A percentile compares a stretch with the other conserved stretches of the same genome.
phyloP scores from a whole-genome alignment of 2,888 invertebrate genomes.

The Tridacna crocea region DNA sequence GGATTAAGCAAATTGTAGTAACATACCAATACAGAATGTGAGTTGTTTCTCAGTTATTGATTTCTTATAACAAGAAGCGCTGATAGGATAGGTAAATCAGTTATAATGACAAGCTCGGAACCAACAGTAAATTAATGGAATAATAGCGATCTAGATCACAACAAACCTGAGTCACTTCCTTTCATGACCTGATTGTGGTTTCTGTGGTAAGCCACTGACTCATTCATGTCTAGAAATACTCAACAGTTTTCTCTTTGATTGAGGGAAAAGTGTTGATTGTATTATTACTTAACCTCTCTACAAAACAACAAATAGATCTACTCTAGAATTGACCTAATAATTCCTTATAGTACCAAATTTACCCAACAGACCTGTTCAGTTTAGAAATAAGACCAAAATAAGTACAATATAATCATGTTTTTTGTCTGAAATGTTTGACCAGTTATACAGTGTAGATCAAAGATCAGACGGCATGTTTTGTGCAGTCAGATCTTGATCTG shows the following conservation, averaged over 20 bases:
- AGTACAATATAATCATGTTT: too few species aligned
- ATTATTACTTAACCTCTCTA: not conserved
- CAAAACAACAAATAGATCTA: too few species aligned
- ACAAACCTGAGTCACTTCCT: conserved; percentile 38
- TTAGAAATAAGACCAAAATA: too few species aligned
- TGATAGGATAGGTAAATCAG: conserved; percentile 14
- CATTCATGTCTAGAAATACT: conserved; percentile 14
- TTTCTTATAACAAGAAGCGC: not conserved
- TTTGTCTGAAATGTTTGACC: too few species aligned
- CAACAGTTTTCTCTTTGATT: conserved; percentile 4
- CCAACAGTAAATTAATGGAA: conserved; percentile 12
- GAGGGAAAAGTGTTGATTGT: not conserved
- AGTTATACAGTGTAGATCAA: too few species aligned
- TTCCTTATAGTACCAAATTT: too few species aligned
- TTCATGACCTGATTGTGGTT: conserved; percentile 41
- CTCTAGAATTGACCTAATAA: too few species aligned
- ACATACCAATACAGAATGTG: not conserved
- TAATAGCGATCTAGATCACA: conserved; percentile 21
- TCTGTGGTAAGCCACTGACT: conserved; percentile 28
- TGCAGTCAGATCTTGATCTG: too few species aligned
- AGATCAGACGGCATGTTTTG: too few species aligned
- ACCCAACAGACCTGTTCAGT: too few species aligned
- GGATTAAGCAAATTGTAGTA: too few species aligned
- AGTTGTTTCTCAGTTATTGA: not conserved
- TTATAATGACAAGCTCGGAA: conserved; percentile 7